These are phyloP conservation scores for Cetonia aurata DNA, from an alignment of 2,888 invertebrate species.

Conservation along the genomic window DNA sequence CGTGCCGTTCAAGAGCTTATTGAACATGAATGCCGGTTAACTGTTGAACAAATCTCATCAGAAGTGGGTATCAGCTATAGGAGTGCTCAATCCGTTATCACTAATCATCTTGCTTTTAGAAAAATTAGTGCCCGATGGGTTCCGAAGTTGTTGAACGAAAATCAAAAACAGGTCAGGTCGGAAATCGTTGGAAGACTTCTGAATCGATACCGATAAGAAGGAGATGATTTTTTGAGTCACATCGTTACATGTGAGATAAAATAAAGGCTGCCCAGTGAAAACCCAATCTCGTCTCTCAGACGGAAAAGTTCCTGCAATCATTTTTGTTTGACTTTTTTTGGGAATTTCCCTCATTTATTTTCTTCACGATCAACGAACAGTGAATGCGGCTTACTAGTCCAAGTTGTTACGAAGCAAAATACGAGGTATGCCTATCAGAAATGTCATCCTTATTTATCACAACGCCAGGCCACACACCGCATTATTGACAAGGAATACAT, in stretches of 20 bases:
- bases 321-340: too few species aligned
- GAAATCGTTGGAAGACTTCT: constrained; percentile 3
- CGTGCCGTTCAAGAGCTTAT: constrained; percentile 9
- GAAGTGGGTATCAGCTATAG: background rate
- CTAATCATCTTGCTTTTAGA: background rate
- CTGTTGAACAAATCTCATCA: background rate
- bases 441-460: background rate
- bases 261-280: background rate
- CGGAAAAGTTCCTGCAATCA: background rate
- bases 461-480: background rate
- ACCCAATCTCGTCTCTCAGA: background rate
- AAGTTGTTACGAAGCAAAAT: background rate
- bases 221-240: background rate
- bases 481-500: background rate
- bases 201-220: constrained; percentile 3
- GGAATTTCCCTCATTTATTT: constrained; percentile 1
- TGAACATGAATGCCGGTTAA: background rate
- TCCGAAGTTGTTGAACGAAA: constrained; percentile 1
- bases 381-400: background rate
- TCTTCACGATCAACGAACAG: background rate
- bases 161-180: constrained; percentile 16
- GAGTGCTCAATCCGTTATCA: background rate
- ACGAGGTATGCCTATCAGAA: background rate
- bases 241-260: constrained; percentile 1
- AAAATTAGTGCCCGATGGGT: constrained; percentile 8